phyloP scores from a whole-genome alignment of 2,888 invertebrate species.

The Lordiphosa andalusiaca region DNA sequence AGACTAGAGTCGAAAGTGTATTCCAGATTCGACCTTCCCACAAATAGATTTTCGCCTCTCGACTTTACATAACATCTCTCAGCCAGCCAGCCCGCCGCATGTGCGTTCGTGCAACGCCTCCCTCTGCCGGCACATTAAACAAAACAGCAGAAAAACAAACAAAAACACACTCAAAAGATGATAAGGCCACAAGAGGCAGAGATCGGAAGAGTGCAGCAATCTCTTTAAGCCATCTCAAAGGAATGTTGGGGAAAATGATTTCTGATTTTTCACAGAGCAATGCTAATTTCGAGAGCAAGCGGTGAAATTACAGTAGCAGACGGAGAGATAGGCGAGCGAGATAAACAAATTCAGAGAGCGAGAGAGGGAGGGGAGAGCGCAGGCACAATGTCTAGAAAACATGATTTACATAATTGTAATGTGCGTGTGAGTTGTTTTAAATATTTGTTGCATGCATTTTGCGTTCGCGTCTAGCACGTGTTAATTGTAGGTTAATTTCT shows the following conservation, averaged over 20 bases:
- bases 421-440: slow-evolving; percentile 10
- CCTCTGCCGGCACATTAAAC: slow-evolving; percentile 31
- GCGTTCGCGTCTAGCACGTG: slow-evolving; percentile 66
- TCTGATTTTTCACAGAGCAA: slow-evolving; percentile 34
- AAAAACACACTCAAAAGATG: slow-evolving; percentile 21
- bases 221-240: slow-evolving; percentile 12
- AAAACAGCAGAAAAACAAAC: slow-evolving; percentile 49
- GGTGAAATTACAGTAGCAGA: slow-evolving; percentile 38
- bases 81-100: not conserved
- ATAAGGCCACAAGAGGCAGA: slow-evolving; percentile 39
- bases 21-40: not conserved
- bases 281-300: slow-evolving; percentile 48
- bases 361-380: slow-evolving; percentile 16
- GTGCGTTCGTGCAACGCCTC: slow-evolving; percentile 3
- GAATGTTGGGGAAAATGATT: slow-evolving; percentile 13
- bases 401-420: slow-evolving; percentile 68
- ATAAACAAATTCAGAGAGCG: slow-evolving; percentile 36
- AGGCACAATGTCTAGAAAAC: slow-evolving; percentile 39
- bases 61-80: slow-evolving; percentile 10
- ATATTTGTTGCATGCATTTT: slow-evolving; percentile 49
- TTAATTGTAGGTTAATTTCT: slow-evolving; percentile 74
- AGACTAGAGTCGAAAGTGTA: too few relatives aligned
- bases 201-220: slow-evolving; percentile 10
- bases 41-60: not conserved
- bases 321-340: slow-evolving; percentile 2